Evolutionary conservation across 2,113 vertebrate genomes (phyloP).

Genomic region (Tragelaphus imberbis): DNA sequence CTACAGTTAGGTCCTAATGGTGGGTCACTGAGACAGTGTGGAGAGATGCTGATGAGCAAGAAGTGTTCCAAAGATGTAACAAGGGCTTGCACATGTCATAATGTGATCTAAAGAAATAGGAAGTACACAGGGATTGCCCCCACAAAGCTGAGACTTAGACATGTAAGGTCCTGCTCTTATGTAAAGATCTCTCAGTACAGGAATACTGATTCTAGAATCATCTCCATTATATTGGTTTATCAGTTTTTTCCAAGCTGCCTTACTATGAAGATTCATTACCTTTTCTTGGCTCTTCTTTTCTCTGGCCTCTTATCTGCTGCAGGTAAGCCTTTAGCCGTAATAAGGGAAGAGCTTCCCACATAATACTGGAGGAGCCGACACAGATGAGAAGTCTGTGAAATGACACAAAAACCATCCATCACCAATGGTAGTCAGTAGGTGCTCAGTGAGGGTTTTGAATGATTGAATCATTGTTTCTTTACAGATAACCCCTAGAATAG

Average conservation of each 20-base stretch:
- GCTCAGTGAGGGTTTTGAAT: neutral
- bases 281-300: slow-evolving; percentile 27
- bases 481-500: neutral
- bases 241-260: neutral
- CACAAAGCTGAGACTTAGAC: neutral
- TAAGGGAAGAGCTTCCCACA: neutral
- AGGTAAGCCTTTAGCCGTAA: slow-evolving; percentile 37
- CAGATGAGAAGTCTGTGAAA: neutral
- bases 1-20: neutral
- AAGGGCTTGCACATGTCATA: slow-evolving; percentile 45
- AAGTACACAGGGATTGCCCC: neutral
- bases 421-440: neutral
- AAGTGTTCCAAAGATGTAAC: slow-evolving; percentile 21
- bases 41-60: neutral
- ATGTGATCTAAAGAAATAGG: neutral
- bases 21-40: neutral
- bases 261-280: slow-evolving; percentile 36
- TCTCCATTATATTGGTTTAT: neutral
- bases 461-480: neutral
- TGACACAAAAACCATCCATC: neutral
- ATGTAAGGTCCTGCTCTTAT: neutral
- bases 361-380: neutral
- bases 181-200: neutral
- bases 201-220: neutral
- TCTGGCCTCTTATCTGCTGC: neutral